phyloP scores from a whole-genome alignment of 2,113 vertebrate genomes.

The Tachysurus vachellii region DNA sequence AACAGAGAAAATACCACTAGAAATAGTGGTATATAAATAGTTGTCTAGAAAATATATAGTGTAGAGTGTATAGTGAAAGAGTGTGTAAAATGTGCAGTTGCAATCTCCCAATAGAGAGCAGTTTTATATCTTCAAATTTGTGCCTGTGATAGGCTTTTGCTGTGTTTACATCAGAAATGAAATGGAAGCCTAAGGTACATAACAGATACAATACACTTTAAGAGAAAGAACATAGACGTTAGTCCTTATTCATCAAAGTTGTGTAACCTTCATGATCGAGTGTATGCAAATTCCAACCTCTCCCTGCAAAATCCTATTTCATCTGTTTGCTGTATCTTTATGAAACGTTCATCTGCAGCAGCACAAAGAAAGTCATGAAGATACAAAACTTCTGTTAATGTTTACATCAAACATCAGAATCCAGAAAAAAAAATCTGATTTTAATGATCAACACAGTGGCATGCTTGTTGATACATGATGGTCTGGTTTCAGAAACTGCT shows the following conservation, averaged over 20 bases:
- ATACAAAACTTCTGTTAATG: neutral
- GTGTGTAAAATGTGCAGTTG: slow-evolving; percentile 10
- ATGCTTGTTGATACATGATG: neutral
- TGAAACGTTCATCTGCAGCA: neutral
- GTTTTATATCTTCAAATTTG: slow-evolving; percentile 35
- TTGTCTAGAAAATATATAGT: slow-evolving; percentile 14
- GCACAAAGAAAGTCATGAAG: no score
- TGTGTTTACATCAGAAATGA: slow-evolving; percentile 35
- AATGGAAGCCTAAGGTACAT: slow-evolving; percentile 17
- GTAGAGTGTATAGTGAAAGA: neutral
- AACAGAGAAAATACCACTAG: slow-evolving; percentile 22
- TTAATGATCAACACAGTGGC: neutral
- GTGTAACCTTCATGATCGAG: neutral
- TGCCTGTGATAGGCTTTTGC: slow-evolving; percentile 26
- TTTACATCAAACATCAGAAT: neutral
- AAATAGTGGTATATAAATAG: neutral
- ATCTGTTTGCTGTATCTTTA: no score
- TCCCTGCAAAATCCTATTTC: neutral
- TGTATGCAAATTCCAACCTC: neutral
- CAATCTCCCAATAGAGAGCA: slow-evolving; percentile 8
- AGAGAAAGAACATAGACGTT: slow-evolving; percentile 1
- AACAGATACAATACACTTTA: slow-evolving; percentile 16
- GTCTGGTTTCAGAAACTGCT: neutral
- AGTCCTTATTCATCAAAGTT: slow-evolving; percentile 4
- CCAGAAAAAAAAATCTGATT: neutral